Conservation (phyloP, 2,888 invertebrate genomes). For the Clunio marinus region DNA sequence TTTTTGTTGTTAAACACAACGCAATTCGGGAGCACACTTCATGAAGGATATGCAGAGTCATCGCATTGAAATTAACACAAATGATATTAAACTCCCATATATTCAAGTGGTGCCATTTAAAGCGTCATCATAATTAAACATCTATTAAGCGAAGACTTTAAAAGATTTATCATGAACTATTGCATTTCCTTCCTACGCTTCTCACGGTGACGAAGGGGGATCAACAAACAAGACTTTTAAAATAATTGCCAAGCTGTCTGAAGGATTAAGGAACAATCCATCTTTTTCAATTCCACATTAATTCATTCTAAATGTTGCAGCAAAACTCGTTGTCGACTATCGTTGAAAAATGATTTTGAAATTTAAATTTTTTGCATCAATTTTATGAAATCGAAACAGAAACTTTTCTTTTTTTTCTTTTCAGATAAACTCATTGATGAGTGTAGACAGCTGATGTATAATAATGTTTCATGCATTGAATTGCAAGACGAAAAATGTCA, state of each 20-base stretch:
- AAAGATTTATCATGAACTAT: slow-evolving; percentile 1
- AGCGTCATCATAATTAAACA: slow-evolving; percentile 20
- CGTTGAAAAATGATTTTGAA: slow-evolving; percentile 34
- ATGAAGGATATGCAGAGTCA: neutral
- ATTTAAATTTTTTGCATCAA: slow-evolving; percentile 34
- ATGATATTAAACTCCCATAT: too few species aligned
- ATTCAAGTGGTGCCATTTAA: neutral
- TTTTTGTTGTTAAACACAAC: neutral
- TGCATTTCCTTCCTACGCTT: neutral
- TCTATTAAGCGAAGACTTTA: slow-evolving; percentile 10
- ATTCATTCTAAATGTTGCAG: slow-evolving; percentile 5
- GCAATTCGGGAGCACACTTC: too few species aligned
- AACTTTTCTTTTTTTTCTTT: neutral
- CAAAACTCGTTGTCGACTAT: slow-evolving; percentile 2
- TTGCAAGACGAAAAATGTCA: neutral
- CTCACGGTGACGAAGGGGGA: neutral
- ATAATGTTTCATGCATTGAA: slow-evolving; percentile 8
- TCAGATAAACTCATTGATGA: neutral
- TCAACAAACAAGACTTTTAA: neutral
- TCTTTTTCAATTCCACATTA: slow-evolving; percentile 26
- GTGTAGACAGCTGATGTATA: slow-evolving; percentile 19
- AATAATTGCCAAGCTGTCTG: slow-evolving; percentile 34
- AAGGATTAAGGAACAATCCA: slow-evolving; percentile 34
- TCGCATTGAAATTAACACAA: too few species aligned
- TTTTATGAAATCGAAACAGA: slow-evolving; percentile 7